These are phyloP conservation scores for Geophilus truncorum DNA, from an alignment of 2,888 invertebrate genomes.

Conservation along the genomic window DNA sequence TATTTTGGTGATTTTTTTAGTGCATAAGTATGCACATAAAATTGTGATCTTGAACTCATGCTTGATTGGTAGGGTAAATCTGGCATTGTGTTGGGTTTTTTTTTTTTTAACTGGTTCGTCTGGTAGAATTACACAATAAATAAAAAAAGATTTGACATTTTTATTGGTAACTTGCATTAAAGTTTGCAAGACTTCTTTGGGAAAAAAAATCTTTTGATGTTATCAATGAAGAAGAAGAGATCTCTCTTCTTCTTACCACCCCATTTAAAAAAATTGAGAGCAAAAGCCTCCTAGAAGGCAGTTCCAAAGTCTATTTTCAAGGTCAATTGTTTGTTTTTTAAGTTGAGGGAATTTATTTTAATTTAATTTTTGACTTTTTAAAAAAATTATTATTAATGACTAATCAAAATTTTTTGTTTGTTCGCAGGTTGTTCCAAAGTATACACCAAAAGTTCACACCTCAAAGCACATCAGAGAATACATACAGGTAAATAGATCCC, in stretches of 20 bases:
- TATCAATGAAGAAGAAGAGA: constrained; percentile 7
- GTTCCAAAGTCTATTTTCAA: neutral
- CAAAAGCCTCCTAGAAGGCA: neutral
- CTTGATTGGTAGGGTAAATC: too few species aligned
- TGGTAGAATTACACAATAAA: neutral
- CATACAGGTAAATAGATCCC: constrained; percentile 75
- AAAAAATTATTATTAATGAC: too few species aligned
- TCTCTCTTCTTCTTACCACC: neutral
- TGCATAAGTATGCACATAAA: too few species aligned
- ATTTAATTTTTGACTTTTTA: neutral
- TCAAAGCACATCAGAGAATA: constrained; percentile 95
- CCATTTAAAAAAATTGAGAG: neutral
- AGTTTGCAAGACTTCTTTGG: neutral
- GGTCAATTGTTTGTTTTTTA: neutral
- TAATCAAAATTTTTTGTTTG: constrained; percentile 43
- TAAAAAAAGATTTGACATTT: neutral
- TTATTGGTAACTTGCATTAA: constrained; percentile 7
- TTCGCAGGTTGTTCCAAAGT: constrained; percentile 90
- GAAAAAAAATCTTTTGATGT: neutral
- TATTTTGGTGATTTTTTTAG: too few species aligned
- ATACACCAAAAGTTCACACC: constrained; percentile 95
- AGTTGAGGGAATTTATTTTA: neutral
- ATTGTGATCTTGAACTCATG: too few species aligned
- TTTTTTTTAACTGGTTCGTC: neutral
- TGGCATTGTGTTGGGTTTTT: too few species aligned